Evolutionary conservation across 2,113 vertebrate species (phyloP).

Genomic region (Phoenicopterus ruber): DNA sequence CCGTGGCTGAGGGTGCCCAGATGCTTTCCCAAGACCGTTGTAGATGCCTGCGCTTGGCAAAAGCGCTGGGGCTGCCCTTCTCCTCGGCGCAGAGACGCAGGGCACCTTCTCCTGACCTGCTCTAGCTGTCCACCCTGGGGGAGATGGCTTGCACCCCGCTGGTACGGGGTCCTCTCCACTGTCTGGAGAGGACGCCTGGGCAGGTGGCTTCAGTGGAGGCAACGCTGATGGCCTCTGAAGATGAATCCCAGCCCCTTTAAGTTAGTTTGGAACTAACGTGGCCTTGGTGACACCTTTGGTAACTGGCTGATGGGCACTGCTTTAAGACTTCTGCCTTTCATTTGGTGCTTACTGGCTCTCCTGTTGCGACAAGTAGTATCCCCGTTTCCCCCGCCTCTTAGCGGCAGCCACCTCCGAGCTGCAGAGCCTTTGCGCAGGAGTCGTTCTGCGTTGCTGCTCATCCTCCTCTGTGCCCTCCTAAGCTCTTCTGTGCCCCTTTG

Average conservation of each 20-base stretch:
- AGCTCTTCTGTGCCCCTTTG: not conserved
- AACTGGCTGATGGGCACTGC: not conserved
- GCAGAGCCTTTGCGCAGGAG: not conserved
- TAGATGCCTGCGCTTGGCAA: not conserved
- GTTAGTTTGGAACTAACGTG: not conserved
- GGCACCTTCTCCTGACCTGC: not conserved
- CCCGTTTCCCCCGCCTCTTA: not conserved
- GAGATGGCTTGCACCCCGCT: not conserved
- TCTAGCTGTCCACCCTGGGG: not conserved
- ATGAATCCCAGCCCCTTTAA: not conserved
- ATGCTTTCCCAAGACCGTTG: not conserved
- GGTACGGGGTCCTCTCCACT: not conserved
- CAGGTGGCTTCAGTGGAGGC: not conserved
- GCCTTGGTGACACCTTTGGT: not conserved
- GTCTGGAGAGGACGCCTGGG: not conserved
- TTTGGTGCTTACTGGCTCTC: not conserved
- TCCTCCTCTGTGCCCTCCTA: not conserved
- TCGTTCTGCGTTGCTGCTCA: not conserved
- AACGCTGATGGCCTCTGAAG: not conserved
- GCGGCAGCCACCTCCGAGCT: not conserved
- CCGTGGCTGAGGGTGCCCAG: not conserved
- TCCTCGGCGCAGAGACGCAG: accelerated
- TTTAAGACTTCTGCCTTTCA: not conserved
- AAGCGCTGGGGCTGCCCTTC: not conserved
- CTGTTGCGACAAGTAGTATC: too few relatives aligned